A percentile compares a stretch with the other conserved stretches of the same genome.
Conservation (phyloP, 2,888 invertebrate species). For the Cheilosia scutellata region DNA sequence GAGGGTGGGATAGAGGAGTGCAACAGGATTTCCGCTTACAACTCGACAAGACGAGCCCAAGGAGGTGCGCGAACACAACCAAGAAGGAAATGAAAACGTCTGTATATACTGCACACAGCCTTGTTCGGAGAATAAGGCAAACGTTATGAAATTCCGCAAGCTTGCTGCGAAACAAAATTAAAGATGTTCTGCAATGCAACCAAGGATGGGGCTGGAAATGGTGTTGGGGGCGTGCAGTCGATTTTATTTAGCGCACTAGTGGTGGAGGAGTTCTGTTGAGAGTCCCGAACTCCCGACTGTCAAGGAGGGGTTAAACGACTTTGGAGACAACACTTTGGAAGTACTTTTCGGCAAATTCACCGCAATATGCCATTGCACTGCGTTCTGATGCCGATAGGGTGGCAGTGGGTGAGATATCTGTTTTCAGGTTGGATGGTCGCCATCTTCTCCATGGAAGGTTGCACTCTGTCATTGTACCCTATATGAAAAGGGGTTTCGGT, state of each 20-base stretch:
- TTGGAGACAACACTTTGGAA: constrained; percentile 67
- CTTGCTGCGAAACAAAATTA: constrained; percentile 67
- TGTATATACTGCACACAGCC: constrained; percentile 17
- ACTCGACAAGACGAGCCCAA: constrained; percentile 30
- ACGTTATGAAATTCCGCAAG: constrained; percentile 71
- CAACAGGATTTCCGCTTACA: constrained; percentile 61
- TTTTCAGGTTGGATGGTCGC: constrained; percentile 14
- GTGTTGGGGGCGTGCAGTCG: not conserved
- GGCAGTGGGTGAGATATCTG: not conserved
- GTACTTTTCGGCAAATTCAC: constrained; percentile 67
- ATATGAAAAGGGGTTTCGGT: constrained; percentile 13
- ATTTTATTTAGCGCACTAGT: constrained; percentile 4
- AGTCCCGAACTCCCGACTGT: constrained; percentile 9
- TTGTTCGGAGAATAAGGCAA: constrained; percentile 10
- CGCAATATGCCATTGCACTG: constrained; percentile 64
- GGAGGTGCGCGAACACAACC: not conserved
- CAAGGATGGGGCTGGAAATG: not conserved
- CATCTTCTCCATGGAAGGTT: constrained; percentile 23
- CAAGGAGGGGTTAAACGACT: constrained; percentile 59
- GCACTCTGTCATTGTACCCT: constrained; percentile 43
- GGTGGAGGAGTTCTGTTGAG: constrained; percentile 10
- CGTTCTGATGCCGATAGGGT: not conserved
- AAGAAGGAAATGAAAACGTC: constrained; percentile 6
- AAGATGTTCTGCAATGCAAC: constrained; percentile 69
- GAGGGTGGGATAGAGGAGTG: not conserved